phyloP scores from a whole-genome alignment of 2,888 invertebrate genomes.

The Tipula confusa region DNA sequence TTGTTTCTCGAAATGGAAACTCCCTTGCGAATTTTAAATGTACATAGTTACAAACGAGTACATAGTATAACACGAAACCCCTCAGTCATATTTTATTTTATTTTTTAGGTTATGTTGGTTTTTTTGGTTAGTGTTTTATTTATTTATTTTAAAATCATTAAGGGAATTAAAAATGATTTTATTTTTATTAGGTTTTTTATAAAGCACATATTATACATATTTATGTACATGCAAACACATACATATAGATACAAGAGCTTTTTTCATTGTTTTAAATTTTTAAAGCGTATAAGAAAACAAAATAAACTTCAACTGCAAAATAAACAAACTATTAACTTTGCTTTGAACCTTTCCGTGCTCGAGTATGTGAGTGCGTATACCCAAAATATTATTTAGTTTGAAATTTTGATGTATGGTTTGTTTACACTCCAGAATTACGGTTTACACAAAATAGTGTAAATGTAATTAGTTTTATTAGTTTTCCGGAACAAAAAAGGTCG shows the following conservation, averaged over 20 bases:
- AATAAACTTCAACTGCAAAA: too few species aligned
- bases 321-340: not conserved
- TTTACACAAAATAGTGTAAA: not conserved
- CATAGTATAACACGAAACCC: not conserved
- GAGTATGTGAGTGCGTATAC: not conserved
- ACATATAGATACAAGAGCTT: not conserved
- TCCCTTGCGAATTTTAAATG: not conserved
- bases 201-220: not conserved
- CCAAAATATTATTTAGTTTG: not conserved
- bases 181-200: not conserved
- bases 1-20: not conserved
- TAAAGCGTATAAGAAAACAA: not conserved
- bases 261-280: not conserved
- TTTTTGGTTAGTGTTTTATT: not conserved
- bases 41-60: not conserved
- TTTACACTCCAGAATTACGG: not conserved
- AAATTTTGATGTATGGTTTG: not conserved
- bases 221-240: not conserved
- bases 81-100: not conserved
- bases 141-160: conserved; percentile 20
- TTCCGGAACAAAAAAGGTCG: not conserved
- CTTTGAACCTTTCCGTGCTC: not conserved
- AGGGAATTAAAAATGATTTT: not conserved
- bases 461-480: not conserved
- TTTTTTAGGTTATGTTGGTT: not conserved